A percentile compares a stretch with the other conserved stretches of the same genome.
These are phyloP conservation scores for Latrodectus hesperus DNA, from an alignment of 2,888 invertebrate genomes.

Conservation along the genomic window DNA sequence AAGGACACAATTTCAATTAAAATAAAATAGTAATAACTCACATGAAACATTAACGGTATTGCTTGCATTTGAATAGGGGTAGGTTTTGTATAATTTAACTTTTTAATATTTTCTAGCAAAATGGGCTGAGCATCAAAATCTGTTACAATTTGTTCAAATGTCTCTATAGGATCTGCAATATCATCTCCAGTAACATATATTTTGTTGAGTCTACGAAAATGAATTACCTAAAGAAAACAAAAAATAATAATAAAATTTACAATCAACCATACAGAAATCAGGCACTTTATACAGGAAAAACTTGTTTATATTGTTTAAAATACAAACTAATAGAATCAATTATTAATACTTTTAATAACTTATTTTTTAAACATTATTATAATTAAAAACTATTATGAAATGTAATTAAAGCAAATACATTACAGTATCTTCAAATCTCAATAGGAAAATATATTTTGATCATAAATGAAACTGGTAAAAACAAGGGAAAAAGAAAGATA, in stretches of 20 bases:
- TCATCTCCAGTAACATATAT: conserved; percentile 87
- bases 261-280: too few species aligned
- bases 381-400: too few species aligned
- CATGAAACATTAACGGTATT: conserved; percentile 86
- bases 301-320: too few species aligned
- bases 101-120: conserved; percentile 82
- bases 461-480: too few species aligned
- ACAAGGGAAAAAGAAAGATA: too few species aligned
- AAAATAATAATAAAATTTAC: not conserved
- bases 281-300: too few species aligned
- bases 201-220: conserved; percentile 83
- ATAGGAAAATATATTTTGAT: too few species aligned
- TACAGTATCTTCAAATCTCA: too few species aligned
- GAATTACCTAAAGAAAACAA: conserved; percentile 78
- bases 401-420: too few species aligned
- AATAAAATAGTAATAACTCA: conserved; percentile 18
- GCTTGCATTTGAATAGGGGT: conserved; percentile 96
- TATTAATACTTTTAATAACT: too few species aligned
- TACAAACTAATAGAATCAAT: too few species aligned
- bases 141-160: conserved; percentile 75
- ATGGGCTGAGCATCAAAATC: conserved; percentile 79
- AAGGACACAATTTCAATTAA: not conserved
- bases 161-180: conserved; percentile 83
- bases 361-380: too few species aligned
- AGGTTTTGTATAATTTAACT: conserved; percentile 84